Evolutionary conservation across 2,797 vertebrate genomes (phyloP), one percentile per base, ranked within the genome.

Genomic region (Danio kyathit): DNA sequence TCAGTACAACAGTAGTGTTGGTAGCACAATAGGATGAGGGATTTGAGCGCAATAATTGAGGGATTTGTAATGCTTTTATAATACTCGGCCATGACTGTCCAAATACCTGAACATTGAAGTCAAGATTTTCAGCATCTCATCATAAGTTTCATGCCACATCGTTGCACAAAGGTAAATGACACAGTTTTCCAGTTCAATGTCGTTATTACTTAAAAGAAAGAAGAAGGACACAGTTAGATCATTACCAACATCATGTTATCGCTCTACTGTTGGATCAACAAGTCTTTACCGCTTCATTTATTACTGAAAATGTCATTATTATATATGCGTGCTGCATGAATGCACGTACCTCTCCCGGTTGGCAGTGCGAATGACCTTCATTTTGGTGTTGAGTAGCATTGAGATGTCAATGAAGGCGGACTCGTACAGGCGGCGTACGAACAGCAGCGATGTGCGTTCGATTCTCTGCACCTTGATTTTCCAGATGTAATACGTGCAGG

Each of bases 131-230:
- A 94, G 89, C 95, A 95, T 95, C 87, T 95, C 95, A 5, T 95
- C 94, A 10, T 93, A 94, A 57, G 92, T 95, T 86, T 95, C 94
- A 66, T 95, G 95, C 95, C 95, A 95, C 94, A 95, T 95, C 81
- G 95, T 95, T 64, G 94, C 95, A 85, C 95, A 95, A 1, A 95
- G 92, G 79, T 95, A 95, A 86, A 95, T 93, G 48, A 95, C 89
- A 70, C 91, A 93, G 74, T 71, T 91, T 76, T 94, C 91, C 2
- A 92, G 69, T 5, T 92, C 87, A 14, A 93, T 91, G 21, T 14
- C 46, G 12, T 44, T 65, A 11, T 66, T 66, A 38, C 4, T 12
- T 0, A 10, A 54, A 29, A 67, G 5, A 77, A 43, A 56, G 5
- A 14, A 64, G 8, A 17, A 49, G 11, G 21, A 46, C 16, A 49